Evolutionary conservation across 2,797 vertebrate genomes (phyloP).

Genomic region (Pseudochaenichthys georgianus): DNA sequence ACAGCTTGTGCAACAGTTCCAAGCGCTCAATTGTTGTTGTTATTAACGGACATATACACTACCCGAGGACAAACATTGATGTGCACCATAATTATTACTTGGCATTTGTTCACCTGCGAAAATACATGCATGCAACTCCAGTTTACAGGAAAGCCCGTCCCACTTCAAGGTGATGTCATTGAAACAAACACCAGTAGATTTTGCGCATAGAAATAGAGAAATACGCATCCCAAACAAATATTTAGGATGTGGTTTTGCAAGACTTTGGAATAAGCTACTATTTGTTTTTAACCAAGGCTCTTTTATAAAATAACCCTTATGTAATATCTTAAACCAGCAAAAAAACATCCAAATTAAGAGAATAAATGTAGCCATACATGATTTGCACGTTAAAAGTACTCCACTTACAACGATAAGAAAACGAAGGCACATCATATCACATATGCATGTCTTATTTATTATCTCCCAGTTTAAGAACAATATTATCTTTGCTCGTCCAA

Average conservation of each 20-base stretch:
- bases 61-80: background rate
- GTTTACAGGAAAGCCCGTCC: slow-evolving; percentile 45
- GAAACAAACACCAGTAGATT: slow-evolving; percentile 8
- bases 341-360: background rate
- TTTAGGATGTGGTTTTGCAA: background rate
- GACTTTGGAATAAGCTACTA: background rate
- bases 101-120: background rate
- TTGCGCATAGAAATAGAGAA: slow-evolving; percentile 13
- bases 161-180: slow-evolving; percentile 41
- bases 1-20: slow-evolving; percentile 62
- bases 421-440: slow-evolving; percentile 50
- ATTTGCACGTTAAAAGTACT: background rate
- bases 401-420: slow-evolving; percentile 14
- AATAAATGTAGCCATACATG: background rate
- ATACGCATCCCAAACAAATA: background rate
- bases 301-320: background rate
- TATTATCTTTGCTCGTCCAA: slow-evolving; percentile 63
- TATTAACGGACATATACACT: background rate
- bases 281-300: background rate
- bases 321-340: background rate
- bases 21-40: background rate
- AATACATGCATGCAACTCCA: slow-evolving; percentile 17
- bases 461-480: slow-evolving; percentile 65
- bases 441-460: slow-evolving; percentile 82
- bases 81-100: background rate